Percentiles rank a stretch among this genome's conserved stretches.
Conservation (phyloP, 2,797 vertebrate genomes). For the Urosaurus nigricauda region DNA sequence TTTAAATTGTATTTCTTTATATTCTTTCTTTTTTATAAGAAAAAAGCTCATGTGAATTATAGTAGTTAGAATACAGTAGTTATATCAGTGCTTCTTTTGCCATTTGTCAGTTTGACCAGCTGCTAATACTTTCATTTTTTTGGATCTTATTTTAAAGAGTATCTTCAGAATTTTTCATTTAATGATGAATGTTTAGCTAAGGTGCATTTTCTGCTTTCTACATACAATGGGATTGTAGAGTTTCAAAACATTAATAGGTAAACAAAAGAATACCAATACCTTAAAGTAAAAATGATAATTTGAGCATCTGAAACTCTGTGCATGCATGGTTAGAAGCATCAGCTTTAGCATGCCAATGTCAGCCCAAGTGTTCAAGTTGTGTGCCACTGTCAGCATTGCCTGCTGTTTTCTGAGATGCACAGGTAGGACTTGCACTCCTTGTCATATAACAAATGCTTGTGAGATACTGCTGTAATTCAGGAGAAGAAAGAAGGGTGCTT, state of each 20-base stretch:
- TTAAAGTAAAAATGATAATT: neutral
- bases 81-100: neutral
- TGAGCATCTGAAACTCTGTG: neutral
- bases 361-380: too few relatives aligned
- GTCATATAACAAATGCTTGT: conserved; percentile 18
- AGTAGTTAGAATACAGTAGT: neutral
- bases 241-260: too few relatives aligned
- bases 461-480: conserved; percentile 6
- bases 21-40: neutral
- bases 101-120: neutral
- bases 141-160: neutral
- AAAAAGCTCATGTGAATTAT: neutral
- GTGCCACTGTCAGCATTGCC: neutral
- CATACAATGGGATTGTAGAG: too few relatives aligned
- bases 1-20: neutral
- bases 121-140: neutral
- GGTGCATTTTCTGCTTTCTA: neutral
- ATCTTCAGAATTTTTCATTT: neutral
- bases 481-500: conserved; percentile 41
- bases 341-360: neutral
- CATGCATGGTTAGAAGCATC: neutral
- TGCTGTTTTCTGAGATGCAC: neutral
- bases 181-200: neutral
- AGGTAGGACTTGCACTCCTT: neutral
- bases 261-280: neutral